Evolutionary conservation across 2,113 vertebrate species (phyloP).

Genomic region (Ondatra zibethicus): DNA sequence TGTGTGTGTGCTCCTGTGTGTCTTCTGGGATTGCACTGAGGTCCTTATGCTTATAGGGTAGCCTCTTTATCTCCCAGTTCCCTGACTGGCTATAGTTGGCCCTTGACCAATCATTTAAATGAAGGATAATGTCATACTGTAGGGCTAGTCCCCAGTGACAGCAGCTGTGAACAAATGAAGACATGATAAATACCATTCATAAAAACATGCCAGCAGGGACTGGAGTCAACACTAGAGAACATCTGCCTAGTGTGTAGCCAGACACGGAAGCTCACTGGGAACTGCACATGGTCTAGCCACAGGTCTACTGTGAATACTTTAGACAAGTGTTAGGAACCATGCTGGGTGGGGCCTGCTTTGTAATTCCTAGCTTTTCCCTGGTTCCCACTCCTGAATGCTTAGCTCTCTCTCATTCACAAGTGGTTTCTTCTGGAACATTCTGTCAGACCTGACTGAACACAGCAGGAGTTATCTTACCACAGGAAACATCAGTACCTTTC

Average conservation of each 20-base stretch:
- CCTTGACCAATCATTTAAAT: not conserved
- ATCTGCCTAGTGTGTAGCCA: not conserved
- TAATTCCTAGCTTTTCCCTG: not conserved
- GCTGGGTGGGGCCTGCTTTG: not conserved
- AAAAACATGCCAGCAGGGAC: not conserved
- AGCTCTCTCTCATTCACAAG: not conserved
- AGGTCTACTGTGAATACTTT: not conserved
- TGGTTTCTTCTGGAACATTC: conserved; percentile 12
- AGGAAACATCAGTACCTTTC: not conserved
- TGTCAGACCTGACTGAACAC: not conserved
- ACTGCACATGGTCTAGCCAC: not conserved
- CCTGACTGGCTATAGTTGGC: not conserved
- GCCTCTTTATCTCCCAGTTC: not conserved
- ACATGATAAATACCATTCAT: not conserved
- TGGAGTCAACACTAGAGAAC: not conserved
- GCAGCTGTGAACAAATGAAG: not conserved
- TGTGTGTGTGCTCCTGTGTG: not conserved
- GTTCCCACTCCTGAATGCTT: not conserved
- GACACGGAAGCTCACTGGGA: not conserved
- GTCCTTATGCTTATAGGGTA: not conserved
- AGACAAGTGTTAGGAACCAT: not conserved
- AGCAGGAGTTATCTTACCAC: not conserved
- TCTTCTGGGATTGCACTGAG: not conserved
- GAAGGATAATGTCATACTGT: not conserved
- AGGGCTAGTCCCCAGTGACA: not conserved